A percentile compares a stretch with the other conserved stretches of the same genome.
phyloP scores from a whole-genome alignment of 2,113 vertebrate species.

The Pseudonaja textilis region DNA sequence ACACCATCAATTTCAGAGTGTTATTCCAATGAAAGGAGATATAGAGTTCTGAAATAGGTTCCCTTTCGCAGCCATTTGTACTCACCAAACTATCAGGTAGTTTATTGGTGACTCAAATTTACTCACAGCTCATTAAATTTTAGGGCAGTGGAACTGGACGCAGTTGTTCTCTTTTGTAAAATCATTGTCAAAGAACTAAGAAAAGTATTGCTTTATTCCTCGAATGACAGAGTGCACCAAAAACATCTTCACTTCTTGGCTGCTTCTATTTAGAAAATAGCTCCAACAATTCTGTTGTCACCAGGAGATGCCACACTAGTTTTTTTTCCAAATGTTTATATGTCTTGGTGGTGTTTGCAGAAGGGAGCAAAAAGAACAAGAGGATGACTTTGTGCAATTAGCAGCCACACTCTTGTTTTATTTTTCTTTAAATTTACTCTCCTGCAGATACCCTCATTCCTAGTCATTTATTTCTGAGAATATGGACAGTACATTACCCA shows the following conservation, averaged over 20 bases:
- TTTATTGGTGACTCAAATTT: conserved; percentile 16
- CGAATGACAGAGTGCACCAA: not conserved
- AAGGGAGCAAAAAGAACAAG: not conserved
- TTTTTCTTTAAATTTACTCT: too few species aligned
- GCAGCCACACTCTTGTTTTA: not conserved
- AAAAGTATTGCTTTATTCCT: not conserved
- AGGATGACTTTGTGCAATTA: not conserved
- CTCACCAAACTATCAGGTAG: conserved; percentile 12
- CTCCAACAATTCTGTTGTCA: not conserved
- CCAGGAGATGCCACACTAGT: not conserved
- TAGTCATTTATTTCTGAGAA: not conserved
- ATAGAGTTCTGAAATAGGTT: conserved; percentile 1
- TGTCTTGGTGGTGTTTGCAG: not conserved
- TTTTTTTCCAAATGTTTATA: not conserved
- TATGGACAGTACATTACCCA: not conserved
- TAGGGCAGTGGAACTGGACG: not conserved
- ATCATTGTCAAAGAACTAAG: not conserved
- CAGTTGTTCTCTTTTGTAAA: not conserved
- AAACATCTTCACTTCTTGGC: not conserved
- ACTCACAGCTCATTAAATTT: conserved; percentile 28
- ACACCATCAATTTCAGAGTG: not conserved
- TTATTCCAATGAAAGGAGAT: not conserved
- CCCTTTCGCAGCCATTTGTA: not conserved
- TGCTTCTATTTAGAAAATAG: not conserved
- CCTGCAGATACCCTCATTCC: not conserved